Percentiles rank a stretch among this genome's conserved stretches.
Conservation (phyloP, 2,113 vertebrate species). For the Monopterus albus region DNA sequence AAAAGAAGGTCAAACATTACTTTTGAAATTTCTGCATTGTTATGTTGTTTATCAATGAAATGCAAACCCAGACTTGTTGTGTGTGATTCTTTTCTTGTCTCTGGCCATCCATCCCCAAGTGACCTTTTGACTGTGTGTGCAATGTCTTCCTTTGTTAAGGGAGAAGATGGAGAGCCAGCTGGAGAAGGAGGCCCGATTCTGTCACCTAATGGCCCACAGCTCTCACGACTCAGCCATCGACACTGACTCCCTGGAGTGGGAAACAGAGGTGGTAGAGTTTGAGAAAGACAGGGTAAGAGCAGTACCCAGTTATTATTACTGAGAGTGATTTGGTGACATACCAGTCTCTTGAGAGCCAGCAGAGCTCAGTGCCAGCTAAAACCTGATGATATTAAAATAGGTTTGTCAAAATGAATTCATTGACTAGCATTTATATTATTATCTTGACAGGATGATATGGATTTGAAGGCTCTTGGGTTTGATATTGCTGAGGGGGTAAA, state of each 20-base stretch:
- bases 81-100: not conserved
- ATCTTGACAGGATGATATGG: conserved; percentile 90
- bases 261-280: conserved; percentile 97
- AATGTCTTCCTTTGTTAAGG: conserved; percentile 73
- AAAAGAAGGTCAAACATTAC: not conserved
- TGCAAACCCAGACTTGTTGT: not conserved
- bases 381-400: conserved; percentile 11
- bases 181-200: conserved; percentile 95
- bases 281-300: conserved; percentile 91
- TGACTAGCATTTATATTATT: conserved; percentile 17
- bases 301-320: conserved; percentile 15
- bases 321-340: conserved; percentile 22
- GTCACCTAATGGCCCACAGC: conserved; percentile 95
- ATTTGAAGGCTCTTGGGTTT: conserved; percentile 95
- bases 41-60: not conserved
- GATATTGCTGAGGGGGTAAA: conserved; percentile 96
- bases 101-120: conserved; percentile 8
- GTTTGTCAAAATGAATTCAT: conserved; percentile 5
- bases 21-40: not conserved
- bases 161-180: conserved; percentile 96
- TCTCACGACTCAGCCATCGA: conserved; percentile 98
- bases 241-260: conserved; percentile 98
- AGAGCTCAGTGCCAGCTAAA: not conserved
- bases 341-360: conserved; percentile 13
- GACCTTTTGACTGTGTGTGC: conserved; percentile 37